Conservation (phyloP, 1,140 invertebrate species). For the Homarus americanus region DNA sequence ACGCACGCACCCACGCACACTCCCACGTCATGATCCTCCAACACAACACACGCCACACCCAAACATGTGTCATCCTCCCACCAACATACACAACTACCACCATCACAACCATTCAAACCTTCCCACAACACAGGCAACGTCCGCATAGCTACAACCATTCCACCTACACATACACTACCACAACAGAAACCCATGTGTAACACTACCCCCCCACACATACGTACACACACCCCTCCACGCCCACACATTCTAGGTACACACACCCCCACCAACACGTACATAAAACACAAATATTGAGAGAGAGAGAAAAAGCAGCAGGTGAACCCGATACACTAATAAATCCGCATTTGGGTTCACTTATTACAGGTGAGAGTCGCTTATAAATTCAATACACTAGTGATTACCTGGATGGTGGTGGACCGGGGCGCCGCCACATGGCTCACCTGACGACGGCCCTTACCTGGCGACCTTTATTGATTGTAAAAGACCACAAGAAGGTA, state of each 20-base stretch:
- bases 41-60: background rate
- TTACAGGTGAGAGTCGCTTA: background rate
- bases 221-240: background rate
- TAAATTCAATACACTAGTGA: background rate
- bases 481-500: no score
- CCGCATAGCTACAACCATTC: no score
- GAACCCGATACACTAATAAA: background rate
- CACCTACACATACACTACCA: background rate
- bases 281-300: background rate
- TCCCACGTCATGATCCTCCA: background rate
- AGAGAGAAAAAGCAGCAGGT: no score
- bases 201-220: background rate
- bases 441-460: background rate
- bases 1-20: background rate
- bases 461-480: no score
- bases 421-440: background rate
- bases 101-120: background rate
- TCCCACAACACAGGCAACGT: no score
- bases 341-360: background rate
- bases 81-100: background rate
- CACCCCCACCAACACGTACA: background rate
- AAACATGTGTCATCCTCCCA: background rate
- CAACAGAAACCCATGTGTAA: background rate
- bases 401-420: background rate
- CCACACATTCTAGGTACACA: no score